A percentile compares a stretch with the other conserved stretches of the same genome.
Evolutionary conservation across 2,888 invertebrate species (phyloP).

Genomic region (Bembecia ichneumoniformis): DNA sequence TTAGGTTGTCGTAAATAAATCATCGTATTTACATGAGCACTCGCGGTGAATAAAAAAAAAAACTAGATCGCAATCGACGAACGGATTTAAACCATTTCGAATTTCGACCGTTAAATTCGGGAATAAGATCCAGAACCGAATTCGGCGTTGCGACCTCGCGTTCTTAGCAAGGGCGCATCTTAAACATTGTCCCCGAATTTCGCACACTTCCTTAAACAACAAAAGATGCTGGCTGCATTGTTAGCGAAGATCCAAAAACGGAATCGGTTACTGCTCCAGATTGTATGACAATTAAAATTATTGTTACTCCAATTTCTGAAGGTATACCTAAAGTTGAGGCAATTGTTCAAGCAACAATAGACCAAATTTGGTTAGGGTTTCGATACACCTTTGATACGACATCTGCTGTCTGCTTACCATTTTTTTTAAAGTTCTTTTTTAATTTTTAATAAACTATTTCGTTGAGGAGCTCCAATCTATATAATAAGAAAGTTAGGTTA

Average conservation of each 20-base stretch:
- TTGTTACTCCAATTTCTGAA: constrained; percentile 47
- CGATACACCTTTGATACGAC: constrained; percentile 29
- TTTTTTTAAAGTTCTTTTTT: constrained; percentile 19
- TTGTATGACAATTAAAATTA: constrained; percentile 51
- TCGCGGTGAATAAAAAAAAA: constrained; percentile 32
- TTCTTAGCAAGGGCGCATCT: constrained; percentile 26
- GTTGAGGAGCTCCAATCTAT: no score
- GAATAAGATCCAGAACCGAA: not conserved
- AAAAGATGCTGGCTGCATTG: constrained; percentile 13
- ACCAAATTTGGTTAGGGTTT: constrained; percentile 33
- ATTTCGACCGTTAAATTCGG: constrained; percentile 9
- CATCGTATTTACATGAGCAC: constrained; percentile 47
- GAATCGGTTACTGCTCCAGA: constrained; percentile 43
- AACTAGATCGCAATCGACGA: constrained; percentile 45
- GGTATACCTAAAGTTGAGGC: constrained; percentile 26
- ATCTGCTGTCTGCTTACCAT: constrained; percentile 28
- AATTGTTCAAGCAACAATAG: constrained; percentile 49
- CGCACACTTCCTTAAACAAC: constrained; percentile 60
- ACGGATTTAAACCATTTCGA: constrained; percentile 9
- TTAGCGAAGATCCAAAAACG: constrained; percentile 14
- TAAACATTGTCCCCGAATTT: constrained; percentile 30
- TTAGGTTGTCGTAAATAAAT: constrained; percentile 67
- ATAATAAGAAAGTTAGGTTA: no score
- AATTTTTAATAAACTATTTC: constrained; percentile 14
- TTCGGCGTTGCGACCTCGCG: constrained; percentile 19